phyloP scores from a whole-genome alignment of 2,888 invertebrate species.

The Diploptera punctata region DNA sequence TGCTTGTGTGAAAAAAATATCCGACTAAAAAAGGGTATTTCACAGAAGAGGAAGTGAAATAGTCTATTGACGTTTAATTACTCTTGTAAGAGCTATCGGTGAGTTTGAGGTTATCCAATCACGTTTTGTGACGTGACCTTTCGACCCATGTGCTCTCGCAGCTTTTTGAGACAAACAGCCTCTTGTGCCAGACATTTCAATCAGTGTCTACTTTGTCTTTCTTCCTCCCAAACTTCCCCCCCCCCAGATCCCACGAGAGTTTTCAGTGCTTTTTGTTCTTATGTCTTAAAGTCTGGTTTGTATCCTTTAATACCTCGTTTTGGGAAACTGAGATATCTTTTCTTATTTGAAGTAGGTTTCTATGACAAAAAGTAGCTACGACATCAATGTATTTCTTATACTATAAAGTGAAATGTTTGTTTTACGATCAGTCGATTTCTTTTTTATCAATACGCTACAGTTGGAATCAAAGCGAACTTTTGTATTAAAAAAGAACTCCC shows the following conservation, averaged over 20 bases:
- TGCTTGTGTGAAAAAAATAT: neutral
- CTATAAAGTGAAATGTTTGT: too few relatives aligned
- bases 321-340: too few relatives aligned
- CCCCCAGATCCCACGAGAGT: constrained; percentile 3
- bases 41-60: constrained; percentile 2
- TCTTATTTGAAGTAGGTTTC: too few relatives aligned
- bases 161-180: neutral
- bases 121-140: constrained; percentile 8
- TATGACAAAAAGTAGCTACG: too few relatives aligned
- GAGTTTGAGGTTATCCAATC: constrained; percentile 5
- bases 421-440: too few relatives aligned
- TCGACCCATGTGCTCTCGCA: neutral
- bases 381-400: too few relatives aligned
- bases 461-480: too few relatives aligned
- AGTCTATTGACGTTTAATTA: constrained; percentile 8
- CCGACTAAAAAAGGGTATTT: neutral
- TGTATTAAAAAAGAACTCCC: too few relatives aligned
- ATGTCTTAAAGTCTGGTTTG: neutral
- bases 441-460: too few relatives aligned
- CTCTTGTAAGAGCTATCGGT: constrained; percentile 1
- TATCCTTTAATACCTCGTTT: neutral
- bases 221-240: neutral
- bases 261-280: constrained; percentile 1
- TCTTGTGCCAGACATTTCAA: constrained; percentile 22
- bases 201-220: constrained; percentile 12